Percentiles rank a stretch among this genome's conserved stretches.
Evolutionary conservation across 30 jellyfish, hydroid and myxozoan genomes (phyloP).

Genomic region (Chironex yamaguchii): DNA sequence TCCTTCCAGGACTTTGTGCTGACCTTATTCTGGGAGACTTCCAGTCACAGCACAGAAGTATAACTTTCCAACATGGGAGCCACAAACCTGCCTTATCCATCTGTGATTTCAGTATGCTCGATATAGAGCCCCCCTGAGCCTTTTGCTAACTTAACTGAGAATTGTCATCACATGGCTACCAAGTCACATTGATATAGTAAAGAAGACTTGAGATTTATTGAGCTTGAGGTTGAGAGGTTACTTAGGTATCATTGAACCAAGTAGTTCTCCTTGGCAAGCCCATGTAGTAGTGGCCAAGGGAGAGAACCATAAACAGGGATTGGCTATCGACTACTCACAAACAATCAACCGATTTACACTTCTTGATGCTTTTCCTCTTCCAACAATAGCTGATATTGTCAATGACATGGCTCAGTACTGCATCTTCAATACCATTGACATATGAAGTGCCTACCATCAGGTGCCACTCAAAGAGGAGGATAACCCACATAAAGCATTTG

Average conservation of each 20-base stretch:
- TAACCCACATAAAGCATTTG: slow-evolving; percentile 44
- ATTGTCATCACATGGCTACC: slow-evolving; percentile 61
- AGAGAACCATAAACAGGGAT: slow-evolving; percentile 20
- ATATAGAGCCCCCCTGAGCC: slow-evolving; percentile 9
- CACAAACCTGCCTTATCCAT: too few species aligned
- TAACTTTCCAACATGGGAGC: too few species aligned
- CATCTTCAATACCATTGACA: slow-evolving; percentile 56
- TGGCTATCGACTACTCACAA: slow-evolving; percentile 53
- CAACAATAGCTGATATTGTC: slow-evolving; percentile 48
- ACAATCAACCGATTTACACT: not conserved
- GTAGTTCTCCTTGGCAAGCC: slow-evolving; percentile 78
- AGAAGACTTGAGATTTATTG: slow-evolving; percentile 29
- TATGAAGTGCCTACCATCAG: slow-evolving; percentile 55
- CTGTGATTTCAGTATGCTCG: slow-evolving; percentile 14
- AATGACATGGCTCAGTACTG: slow-evolving; percentile 30
- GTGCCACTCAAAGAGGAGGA: slow-evolving; percentile 55
- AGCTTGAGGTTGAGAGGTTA: slow-evolving; percentile 18
- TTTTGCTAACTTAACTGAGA: slow-evolving; percentile 46
- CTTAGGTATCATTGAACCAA: slow-evolving; percentile 54
- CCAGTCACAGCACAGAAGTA: too few species aligned
- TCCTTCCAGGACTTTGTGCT: too few species aligned
- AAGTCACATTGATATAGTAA: slow-evolving; percentile 52
- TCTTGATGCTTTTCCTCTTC: slow-evolving; percentile 25
- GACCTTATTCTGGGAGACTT: too few species aligned
- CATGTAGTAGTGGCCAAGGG: slow-evolving; percentile 53